A percentile compares a stretch with the other conserved stretches of the same genome.
phyloP scores from a whole-genome alignment of 2,113 vertebrate genomes.

The Chauna torquata region DNA sequence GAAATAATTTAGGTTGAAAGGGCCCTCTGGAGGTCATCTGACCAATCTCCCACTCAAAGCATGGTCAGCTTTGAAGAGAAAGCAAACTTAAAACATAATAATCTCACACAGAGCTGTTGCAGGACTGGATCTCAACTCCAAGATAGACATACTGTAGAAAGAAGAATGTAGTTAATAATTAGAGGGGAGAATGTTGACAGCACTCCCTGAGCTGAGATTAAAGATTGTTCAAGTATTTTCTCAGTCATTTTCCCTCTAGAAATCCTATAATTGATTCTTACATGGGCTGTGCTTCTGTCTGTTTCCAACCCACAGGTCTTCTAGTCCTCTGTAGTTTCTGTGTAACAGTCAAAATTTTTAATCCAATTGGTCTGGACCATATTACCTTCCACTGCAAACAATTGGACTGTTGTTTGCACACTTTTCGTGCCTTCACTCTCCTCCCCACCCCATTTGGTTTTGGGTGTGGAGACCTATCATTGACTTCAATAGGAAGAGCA shows the following conservation, averaged over 20 bases:
- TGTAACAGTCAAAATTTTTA: neutral
- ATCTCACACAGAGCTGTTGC: neutral
- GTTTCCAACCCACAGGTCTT: neutral
- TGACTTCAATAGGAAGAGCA: neutral
- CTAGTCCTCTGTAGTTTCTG: neutral
- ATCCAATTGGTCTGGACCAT: neutral
- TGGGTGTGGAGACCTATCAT: neutral
- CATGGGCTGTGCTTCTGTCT: neutral
- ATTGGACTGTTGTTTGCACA: neutral
- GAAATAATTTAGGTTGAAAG: neutral
- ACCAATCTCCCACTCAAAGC: neutral
- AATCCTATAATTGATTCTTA: neutral
- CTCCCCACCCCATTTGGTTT: neutral
- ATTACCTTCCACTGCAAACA: neutral
- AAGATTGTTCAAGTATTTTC: neutral
- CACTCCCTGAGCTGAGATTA: neutral
- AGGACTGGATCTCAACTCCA: neutral
- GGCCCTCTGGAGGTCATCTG: neutral
- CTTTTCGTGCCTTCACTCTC: neutral
- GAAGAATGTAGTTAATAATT: neutral
- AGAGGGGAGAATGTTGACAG: neutral
- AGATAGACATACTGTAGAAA: neutral
- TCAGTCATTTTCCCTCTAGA: neutral
- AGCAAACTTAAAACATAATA: neutral
- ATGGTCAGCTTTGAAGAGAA: neutral